Evolutionary conservation across 2,797 vertebrate genomes (phyloP).

Genomic region (Crocidura indochinensis): DNA sequence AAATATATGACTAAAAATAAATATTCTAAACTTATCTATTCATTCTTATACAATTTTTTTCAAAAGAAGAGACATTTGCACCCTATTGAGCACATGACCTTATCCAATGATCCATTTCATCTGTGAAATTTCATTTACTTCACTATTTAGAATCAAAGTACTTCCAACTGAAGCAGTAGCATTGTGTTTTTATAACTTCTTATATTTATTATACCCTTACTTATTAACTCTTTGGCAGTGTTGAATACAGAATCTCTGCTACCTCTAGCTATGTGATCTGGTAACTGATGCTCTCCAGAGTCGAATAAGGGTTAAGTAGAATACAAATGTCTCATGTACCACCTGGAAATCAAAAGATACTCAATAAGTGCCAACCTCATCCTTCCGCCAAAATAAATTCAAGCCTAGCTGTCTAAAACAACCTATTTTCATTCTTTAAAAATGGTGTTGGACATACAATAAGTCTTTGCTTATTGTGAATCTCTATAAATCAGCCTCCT

Average conservation of each 20-base stretch:
- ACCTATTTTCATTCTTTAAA: slow-evolving; percentile 35
- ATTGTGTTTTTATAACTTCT: slow-evolving; percentile 39
- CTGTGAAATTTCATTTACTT: slow-evolving; percentile 38
- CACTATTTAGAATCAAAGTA: slow-evolving; percentile 49
- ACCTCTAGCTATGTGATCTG: neutral
- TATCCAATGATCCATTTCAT: slow-evolving; percentile 34
- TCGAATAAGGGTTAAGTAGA: slow-evolving; percentile 14
- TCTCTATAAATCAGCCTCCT: neutral
- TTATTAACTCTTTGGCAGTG: slow-evolving; percentile 52
- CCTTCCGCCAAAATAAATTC: slow-evolving; percentile 43
- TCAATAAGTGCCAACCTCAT: slow-evolving; percentile 5
- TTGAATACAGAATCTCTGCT: slow-evolving; percentile 16
- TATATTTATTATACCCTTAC: neutral
- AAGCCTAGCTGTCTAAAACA: slow-evolving; percentile 26
- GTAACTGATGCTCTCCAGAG: slow-evolving; percentile 17
- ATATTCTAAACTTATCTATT: slow-evolving; percentile 62
- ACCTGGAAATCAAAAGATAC: slow-evolving; percentile 16
- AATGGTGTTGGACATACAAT: slow-evolving; percentile 10
- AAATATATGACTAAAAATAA: slow-evolving; percentile 63
- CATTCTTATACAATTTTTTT: slow-evolving; percentile 53
- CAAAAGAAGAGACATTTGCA: slow-evolving; percentile 42
- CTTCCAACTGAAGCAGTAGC: neutral
- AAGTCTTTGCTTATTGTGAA: slow-evolving; percentile 33
- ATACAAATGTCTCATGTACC: slow-evolving; percentile 40
- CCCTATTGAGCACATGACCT: neutral